Evolutionary conservation across 2,888 invertebrate species (phyloP).

Genomic region (Aleiodes testaceus): DNA sequence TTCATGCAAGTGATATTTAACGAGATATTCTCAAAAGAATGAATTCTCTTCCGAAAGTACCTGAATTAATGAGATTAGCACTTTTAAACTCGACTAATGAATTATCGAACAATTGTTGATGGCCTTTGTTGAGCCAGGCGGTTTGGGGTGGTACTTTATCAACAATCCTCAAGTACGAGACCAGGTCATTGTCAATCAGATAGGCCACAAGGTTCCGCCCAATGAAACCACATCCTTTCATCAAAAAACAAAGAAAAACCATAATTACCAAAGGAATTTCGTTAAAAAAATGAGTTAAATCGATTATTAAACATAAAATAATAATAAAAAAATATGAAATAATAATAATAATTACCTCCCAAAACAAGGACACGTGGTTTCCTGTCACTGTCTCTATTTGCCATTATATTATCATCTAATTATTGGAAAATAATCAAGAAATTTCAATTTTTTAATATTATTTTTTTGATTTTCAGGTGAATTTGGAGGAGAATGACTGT

Average conservation of each 20-base stretch:
- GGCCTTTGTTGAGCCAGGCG: constrained; percentile 88
- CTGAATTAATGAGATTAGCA: constrained; percentile 91
- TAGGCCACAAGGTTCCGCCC: constrained; percentile 90
- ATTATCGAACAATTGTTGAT: constrained; percentile 83
- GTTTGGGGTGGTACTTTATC: constrained; percentile 96
- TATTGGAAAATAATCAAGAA: neutral
- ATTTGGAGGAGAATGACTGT: no score
- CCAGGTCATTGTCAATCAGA: constrained; percentile 84
- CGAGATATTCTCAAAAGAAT: no score
- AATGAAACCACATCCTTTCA: constrained; percentile 92
- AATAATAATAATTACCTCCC: constrained; percentile 60
- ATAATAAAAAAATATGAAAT: no score
- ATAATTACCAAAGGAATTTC: neutral
- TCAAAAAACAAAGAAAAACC: constrained; percentile 47
- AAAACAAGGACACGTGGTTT: constrained; percentile 67
- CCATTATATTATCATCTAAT: constrained; percentile 64
- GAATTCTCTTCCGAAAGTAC: constrained; percentile 76
- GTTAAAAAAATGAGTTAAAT: no score
- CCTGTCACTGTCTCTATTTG: constrained; percentile 60
- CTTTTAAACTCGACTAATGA: constrained; percentile 90
- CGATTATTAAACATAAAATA: no score
- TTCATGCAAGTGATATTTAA: no score
- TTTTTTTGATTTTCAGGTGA: no score
- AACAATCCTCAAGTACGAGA: constrained; percentile 84
- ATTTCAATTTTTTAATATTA: no score